phyloP scores from a whole-genome alignment of 2,888 invertebrate genomes.

The Celastrina argiolus region DNA sequence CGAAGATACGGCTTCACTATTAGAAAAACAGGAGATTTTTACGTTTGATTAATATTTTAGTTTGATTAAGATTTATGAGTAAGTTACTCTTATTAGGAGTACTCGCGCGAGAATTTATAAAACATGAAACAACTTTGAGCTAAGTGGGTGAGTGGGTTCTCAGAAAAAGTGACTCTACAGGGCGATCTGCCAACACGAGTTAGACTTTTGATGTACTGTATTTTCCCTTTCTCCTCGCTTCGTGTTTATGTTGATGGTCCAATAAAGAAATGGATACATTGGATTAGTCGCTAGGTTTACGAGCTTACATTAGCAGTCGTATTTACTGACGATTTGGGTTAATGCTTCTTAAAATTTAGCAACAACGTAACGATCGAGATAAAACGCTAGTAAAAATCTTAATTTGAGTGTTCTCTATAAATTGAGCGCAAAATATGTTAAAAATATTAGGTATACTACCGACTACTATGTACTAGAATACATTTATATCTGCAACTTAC shows the following conservation, averaged over 20 bases:
- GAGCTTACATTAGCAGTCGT: conserved; percentile 5
- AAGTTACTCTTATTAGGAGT: too few species aligned
- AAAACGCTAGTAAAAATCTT: neutral
- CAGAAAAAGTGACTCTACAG: neutral
- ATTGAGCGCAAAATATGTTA: neutral
- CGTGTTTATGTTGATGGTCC: neutral
- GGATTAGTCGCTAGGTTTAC: conserved; percentile 11
- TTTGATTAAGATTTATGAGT: too few species aligned
- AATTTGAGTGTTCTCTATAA: conserved; percentile 3
- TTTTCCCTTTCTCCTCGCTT: neutral
- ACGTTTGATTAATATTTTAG: too few species aligned
- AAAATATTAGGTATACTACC: neutral
- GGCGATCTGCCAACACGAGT: neutral
- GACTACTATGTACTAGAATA: neutral
- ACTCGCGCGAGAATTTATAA: too few species aligned
- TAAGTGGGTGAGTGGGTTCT: neutral
- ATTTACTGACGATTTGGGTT: conserved; percentile 6
- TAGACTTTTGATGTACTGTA: neutral
- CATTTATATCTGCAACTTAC: neutral
- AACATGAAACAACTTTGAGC: neutral
- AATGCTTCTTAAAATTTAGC: conserved; percentile 13
- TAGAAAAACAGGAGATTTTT: too few species aligned
- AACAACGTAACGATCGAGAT: conserved; percentile 1
- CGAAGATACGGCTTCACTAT: too few species aligned
- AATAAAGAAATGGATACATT: neutral